Percentiles rank a stretch among this genome's conserved stretches.
Conservation (phyloP, 2,113 vertebrate genomes). For the Pollachius pollachius region DNA sequence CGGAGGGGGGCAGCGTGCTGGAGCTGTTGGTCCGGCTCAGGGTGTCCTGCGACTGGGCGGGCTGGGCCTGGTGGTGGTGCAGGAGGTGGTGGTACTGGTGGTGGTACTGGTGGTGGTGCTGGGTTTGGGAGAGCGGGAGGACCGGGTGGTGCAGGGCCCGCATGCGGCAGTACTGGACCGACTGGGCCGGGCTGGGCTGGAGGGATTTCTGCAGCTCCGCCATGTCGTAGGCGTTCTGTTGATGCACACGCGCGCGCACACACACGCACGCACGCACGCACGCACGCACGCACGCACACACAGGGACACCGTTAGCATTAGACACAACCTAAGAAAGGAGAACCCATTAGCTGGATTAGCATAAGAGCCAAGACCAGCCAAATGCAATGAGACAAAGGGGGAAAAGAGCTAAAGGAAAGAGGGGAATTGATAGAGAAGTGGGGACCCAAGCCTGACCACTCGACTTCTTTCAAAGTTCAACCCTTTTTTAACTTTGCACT, state of each 20-base stretch:
- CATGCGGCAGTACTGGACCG: conserved; percentile 70
- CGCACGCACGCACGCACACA: not conserved
- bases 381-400: not conserved
- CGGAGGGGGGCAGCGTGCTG: conserved; percentile 58
- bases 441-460: conserved; percentile 24
- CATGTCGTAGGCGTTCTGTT: conserved; percentile 84
- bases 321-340: too few species aligned
- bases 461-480: conserved; percentile 39
- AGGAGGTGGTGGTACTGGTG: conserved; percentile 33
- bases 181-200: conserved; percentile 78
- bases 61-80: conserved; percentile 40
- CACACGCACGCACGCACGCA: too few species aligned
- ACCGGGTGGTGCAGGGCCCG: conserved; percentile 63
- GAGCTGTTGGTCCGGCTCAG: conserved; percentile 48
- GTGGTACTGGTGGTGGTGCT: conserved; percentile 44
- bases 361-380: not conserved
- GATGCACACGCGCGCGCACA: too few species aligned
- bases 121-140: conserved; percentile 35
- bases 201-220: conserved; percentile 86
- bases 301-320: not conserved
- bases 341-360: too few species aligned
- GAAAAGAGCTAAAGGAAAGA: conserved; percentile 2
- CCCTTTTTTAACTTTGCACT: conserved; percentile 44
- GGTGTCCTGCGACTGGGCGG: conserved; percentile 44
- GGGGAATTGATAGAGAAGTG: conserved; percentile 26